Conservation (phyloP, 2,113 vertebrate species). For the Brachyhypopomus gauderio region DNA sequence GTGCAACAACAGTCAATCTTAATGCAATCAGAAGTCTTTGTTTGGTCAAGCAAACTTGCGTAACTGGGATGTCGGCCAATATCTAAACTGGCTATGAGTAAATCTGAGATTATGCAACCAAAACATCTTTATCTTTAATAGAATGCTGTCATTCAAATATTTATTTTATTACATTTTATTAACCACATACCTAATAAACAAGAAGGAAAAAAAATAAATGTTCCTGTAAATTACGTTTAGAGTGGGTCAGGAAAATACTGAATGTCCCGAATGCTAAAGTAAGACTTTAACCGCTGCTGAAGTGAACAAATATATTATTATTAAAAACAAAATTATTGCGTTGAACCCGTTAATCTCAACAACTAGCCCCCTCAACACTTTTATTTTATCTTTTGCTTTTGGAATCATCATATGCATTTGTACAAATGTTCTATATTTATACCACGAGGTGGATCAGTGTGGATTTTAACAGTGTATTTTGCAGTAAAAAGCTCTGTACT, state of each 20-base stretch:
- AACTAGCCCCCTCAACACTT: too few species aligned
- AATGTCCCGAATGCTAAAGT: background rate
- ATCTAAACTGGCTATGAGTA: constrained; percentile 27
- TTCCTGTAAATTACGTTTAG: background rate
- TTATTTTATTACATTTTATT: constrained; percentile 12
- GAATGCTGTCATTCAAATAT: constrained; percentile 2
- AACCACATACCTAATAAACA: background rate
- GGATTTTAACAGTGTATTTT: constrained; percentile 1
- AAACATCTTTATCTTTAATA: constrained; percentile 23
- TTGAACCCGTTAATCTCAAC: background rate
- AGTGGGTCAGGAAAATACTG: background rate
- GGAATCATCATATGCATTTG: too few species aligned
- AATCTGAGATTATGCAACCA: constrained; percentile 43
- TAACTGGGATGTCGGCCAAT: constrained; percentile 29
- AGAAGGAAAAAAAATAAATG: background rate
- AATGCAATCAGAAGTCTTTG: background rate
- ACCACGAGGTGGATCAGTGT: background rate
- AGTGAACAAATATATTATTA: background rate
- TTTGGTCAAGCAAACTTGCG: constrained; percentile 7
- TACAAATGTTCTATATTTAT: background rate
- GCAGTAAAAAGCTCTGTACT: background rate
- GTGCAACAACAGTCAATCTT: background rate
- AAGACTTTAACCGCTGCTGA: background rate
- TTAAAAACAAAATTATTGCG: background rate
- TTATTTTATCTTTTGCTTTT: too few species aligned